Evolutionary conservation across 1,140 invertebrate genomes (phyloP), one percentile per base, ranked within the genome.

Genomic region (Hermetia illucens): DNA sequence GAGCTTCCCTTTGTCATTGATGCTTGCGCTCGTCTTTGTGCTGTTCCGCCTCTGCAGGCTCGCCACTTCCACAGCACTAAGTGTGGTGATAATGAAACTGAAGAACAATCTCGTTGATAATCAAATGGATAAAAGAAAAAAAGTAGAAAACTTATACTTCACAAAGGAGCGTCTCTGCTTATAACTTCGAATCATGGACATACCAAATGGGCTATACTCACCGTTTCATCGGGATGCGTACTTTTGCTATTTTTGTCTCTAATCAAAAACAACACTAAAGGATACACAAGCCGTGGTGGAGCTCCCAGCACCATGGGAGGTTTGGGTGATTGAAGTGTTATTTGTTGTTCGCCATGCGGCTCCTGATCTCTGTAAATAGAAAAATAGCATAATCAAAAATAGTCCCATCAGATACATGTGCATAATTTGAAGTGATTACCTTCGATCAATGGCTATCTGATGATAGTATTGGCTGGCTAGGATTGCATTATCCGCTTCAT

Each of bases 221-320:
- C 79, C 30, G 79, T 80, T 53, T 83, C 79, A 47, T 81, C 78
- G 12, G 79, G 77, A 64, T 79, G 72, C n/a, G 74, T 55, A 20
- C 58, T 56, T 9, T 64, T 62, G 3, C 64, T 68, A 47, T 74
- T 71, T 21, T 66, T 64, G 48, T 82, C 76, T 16, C 78, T 59
- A 10, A 78, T 74, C 13, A 82, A 63, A 40, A 82, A 74, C 44
- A 82, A 77, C 13, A 83, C 79, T 13, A 83, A 61, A 3, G 79
- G 79, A 56, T 83, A 83, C 51, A 74, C 77, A 33, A 75, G 66
- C 38, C 79, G 60, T 1, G 79, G 79, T 24, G 79, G 79, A 6
- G 75, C 72, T 2, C 79, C 79, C 16, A 82, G 58, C 44, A 77
- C 72, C 12, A 79, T 56, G 36, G 72, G 65, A 18, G 73, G 68